A percentile compares a stretch with the other conserved stretches of the same genome.
These are phyloP conservation scores for Phataginus tetradactyla DNA, from an alignment of 2,797 vertebrate genomes.

Conservation along the genomic window DNA sequence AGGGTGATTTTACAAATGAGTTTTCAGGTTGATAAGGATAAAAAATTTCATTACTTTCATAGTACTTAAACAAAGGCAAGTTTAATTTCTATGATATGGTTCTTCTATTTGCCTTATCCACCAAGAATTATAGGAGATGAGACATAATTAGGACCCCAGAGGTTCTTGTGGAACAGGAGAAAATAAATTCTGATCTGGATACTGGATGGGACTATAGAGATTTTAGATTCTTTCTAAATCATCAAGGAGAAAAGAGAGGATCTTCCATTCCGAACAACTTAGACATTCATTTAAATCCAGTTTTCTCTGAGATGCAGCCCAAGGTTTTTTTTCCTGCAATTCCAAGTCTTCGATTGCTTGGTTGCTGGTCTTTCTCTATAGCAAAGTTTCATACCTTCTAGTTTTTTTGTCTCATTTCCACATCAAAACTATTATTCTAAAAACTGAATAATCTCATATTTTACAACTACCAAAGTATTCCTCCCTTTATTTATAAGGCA, in stretches of 20 bases:
- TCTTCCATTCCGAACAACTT: background rate
- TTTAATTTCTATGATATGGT: background rate
- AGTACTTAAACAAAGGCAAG: background rate
- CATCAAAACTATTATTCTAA: background rate
- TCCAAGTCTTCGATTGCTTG: background rate
- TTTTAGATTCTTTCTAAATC: background rate
- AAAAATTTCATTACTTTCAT: background rate
- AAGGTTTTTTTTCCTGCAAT: background rate
- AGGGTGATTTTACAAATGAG: background rate
- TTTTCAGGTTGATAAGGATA: background rate
- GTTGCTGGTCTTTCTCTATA: background rate
- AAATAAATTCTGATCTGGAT: background rate
- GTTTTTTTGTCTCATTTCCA: background rate
- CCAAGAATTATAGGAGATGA: background rate
- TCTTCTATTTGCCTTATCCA: background rate
- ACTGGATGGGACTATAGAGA: background rate
- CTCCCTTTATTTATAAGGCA: background rate
- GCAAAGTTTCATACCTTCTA: background rate
- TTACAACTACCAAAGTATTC: background rate
- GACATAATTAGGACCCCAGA: background rate
- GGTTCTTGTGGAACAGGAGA: background rate
- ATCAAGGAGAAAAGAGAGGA: background rate
- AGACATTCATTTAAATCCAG: background rate
- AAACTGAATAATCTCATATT: background rate
- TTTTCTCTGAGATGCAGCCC: background rate